Base-by-base conservation (phyloP, 2,113 vertebrate genomes). In the Edolisoma coerulescens region DNA sequence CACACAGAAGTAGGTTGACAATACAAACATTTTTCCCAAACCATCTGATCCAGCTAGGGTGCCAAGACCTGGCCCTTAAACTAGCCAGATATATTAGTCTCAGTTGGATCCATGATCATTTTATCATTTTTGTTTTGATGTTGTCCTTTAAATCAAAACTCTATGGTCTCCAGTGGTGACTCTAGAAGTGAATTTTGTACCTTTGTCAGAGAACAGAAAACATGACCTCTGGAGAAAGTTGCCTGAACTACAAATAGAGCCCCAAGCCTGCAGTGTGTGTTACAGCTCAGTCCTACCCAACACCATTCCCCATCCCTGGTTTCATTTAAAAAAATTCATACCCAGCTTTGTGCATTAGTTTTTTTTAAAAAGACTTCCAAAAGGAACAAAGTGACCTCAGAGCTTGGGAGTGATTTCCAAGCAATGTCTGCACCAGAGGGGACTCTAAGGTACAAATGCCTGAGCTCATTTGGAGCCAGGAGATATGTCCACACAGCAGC, bases 341-440 rank as follows among this genome's bases (percentile, higher is more conserved):
- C 7, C 6, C 7, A 67, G 1, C 5, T 13, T 54, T 35, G 2
- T 39, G 12, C 6, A 44, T 28, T 15, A 10, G 0, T 13, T 78
- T 80, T 80, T 39, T 88, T 87, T 4, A 3, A 68, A 60, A 79
- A 49, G 11, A 11, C 3, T 85, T 85, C 76, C 61, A 83, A 91
- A 95, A 79, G 1, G 27, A 52, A 13, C 10, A 28, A n/a, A 71
- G 5, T 67, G 11, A 78, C 39, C 41, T 89, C 42, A 52, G 41
- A 67, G 10, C 6, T 89, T 68, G 44, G 27, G 7, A 49, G 20
- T 37, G 18, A 52, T 76, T 92, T 87, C 44, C 69, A 79, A 87
- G 4, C 59, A 47, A 41, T 17, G 32, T 74, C 61, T 71, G 13
- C 32, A 68, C 16, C 14, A 47, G 45, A 44, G 13, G 7, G 21